Conservation (phyloP, 2,113 vertebrate species). For the Phoxinus phoxinus region DNA sequence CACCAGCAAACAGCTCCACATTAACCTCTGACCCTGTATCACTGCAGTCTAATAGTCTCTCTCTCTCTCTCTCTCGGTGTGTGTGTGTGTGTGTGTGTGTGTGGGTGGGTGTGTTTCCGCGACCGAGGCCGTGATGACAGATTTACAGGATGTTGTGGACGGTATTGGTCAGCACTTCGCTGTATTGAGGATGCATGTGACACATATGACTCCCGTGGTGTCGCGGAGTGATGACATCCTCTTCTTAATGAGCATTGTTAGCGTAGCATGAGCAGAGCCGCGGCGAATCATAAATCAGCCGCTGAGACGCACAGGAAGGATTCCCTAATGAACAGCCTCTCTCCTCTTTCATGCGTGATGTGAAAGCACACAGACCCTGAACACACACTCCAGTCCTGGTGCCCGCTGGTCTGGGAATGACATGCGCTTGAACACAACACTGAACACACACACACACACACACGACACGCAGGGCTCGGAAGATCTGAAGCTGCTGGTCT, state of each 20-base stretch:
- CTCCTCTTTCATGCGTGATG: neutral
- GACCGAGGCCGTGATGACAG: constrained; percentile 91
- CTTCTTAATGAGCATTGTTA: constrained; percentile 89
- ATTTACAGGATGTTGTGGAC: constrained; percentile 99
- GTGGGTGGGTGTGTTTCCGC: constrained; percentile 80
- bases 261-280: constrained; percentile 76
- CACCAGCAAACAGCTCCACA: constrained; percentile 26
- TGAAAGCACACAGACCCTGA: constrained; percentile 32
- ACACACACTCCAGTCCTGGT: constrained; percentile 48
- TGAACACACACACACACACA: neutral
- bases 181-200: constrained; percentile 89
- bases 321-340: constrained; percentile 81
- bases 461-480: neutral
- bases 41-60: constrained; percentile 5
- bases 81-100: constrained; percentile 77
- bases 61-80: too few species aligned
- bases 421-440: neutral
- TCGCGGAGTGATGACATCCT: constrained; percentile 95
- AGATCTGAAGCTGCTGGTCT: constrained; percentile 52
- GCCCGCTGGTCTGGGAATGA: neutral
- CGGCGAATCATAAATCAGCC: constrained; percentile 64
- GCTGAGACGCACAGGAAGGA: constrained; percentile 82
- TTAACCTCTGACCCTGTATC: constrained; percentile 26
- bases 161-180: constrained; percentile 89
- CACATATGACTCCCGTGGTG: constrained; percentile 84